Percentiles rank a stretch among this genome's conserved stretches.
phyloP scores from a whole-genome alignment of 2,888 invertebrate species.

The Pyrocoelia pectoralis region DNA sequence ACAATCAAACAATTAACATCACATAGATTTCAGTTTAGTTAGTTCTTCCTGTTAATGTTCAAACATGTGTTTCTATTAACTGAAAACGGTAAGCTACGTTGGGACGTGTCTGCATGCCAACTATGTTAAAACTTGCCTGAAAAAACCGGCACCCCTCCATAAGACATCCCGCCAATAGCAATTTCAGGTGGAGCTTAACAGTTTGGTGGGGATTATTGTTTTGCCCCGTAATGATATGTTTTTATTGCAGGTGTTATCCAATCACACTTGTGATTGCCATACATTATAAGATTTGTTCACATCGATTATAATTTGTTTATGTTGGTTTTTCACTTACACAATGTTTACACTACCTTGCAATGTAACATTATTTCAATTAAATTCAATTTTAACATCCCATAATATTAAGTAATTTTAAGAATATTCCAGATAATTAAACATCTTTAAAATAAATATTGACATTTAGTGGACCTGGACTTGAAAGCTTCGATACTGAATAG shows the following conservation, averaged over 20 bases:
- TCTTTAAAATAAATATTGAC: too few relatives aligned
- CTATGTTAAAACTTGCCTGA: conserved; percentile 15
- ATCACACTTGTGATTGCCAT: conserved; percentile 45
- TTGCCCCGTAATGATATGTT: conserved; percentile 55
- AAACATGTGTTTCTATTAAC: conserved; percentile 9
- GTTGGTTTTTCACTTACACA: conserved; percentile 2
- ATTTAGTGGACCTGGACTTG: too few relatives aligned
- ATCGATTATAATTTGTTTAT: not conserved
- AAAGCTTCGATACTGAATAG: too few relatives aligned
- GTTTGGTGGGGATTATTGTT: conserved; percentile 53
- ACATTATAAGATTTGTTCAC: conserved; percentile 19
- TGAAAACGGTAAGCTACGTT: conserved; percentile 17
- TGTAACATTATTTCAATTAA: too few relatives aligned
- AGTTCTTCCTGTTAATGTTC: not conserved
- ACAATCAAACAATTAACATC: conserved; percentile 18
- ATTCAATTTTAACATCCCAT: too few relatives aligned
- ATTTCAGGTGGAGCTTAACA: conserved; percentile 45
- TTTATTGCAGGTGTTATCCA: conserved; percentile 57
- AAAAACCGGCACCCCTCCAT: conserved; percentile 14
- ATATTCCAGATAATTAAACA: too few relatives aligned
- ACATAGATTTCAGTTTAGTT: not conserved
- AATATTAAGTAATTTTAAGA: too few relatives aligned
- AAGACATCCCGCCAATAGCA: conserved; percentile 14
- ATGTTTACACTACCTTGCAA: too few relatives aligned
- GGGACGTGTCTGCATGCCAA: conserved; percentile 21